Evolutionary conservation across 2,797 vertebrate species (phyloP).

Genomic region (Ataeniobius toweri): DNA sequence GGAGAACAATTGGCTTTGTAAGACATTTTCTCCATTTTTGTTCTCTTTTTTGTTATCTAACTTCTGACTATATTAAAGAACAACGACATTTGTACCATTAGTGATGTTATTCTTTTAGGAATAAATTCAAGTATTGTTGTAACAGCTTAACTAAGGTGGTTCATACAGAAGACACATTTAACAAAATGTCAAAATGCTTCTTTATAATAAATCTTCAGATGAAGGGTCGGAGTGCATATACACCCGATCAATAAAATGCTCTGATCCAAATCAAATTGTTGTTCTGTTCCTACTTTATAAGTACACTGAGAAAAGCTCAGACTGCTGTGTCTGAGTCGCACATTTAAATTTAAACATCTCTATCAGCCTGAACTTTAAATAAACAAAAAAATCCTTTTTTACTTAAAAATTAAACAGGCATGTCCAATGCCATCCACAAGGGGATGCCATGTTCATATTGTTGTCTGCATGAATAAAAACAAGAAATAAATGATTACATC

Average conservation of each 20-base stretch:
- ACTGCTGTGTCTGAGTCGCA: background rate
- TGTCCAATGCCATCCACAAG: background rate
- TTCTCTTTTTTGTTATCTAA: background rate
- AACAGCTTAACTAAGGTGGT: background rate
- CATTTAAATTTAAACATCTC: background rate
- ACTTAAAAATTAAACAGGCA: background rate
- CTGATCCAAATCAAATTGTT: background rate
- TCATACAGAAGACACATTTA: background rate
- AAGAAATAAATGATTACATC: background rate
- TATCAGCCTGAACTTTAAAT: background rate
- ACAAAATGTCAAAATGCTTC: too few species aligned
- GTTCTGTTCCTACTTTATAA: background rate
- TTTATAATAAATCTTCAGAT: background rate
- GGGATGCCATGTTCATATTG: background rate
- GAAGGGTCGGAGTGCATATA: background rate
- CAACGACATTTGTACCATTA: background rate
- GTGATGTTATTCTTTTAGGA: background rate
- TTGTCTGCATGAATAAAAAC: background rate
- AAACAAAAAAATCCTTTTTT: background rate
- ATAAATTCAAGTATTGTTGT: background rate
- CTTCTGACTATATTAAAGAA: too few species aligned
- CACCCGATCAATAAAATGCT: background rate
- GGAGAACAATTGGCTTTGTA: background rate
- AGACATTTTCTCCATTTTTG: background rate
- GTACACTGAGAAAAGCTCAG: background rate